These are phyloP conservation scores for Zaprionus lachaisei DNA, from an alignment of 1,140 invertebrate species.

Conservation along the genomic window DNA sequence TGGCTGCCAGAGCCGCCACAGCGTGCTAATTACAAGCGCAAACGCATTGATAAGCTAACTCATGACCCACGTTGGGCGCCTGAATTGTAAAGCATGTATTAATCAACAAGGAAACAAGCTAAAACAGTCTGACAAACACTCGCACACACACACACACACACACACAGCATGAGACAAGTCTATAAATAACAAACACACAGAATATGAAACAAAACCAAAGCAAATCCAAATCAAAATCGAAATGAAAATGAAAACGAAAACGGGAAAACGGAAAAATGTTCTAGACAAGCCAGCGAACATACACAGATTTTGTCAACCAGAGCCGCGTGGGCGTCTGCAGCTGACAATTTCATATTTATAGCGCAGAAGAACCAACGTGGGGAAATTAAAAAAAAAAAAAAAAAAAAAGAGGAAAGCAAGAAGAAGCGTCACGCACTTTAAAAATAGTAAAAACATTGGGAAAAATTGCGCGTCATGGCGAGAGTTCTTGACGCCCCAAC, in stretches of 20 bases:
- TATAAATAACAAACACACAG: constrained; percentile 64
- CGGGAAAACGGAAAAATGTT: neutral
- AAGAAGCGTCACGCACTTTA: constrained; percentile 21
- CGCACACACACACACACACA: constrained; percentile 71
- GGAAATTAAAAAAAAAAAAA: constrained; percentile 11
- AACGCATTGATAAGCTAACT: constrained; percentile 27
- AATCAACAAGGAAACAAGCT: constrained; percentile 73
- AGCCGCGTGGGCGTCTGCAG: constrained; percentile 76
- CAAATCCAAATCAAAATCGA: constrained; percentile 55
- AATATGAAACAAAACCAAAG: constrained; percentile 23
- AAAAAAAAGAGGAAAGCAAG: neutral
- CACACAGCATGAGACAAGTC: constrained; percentile 82
- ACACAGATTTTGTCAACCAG: constrained; percentile 55
- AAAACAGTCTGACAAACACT: neutral
- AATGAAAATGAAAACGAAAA: constrained; percentile 28
- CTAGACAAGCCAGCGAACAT: neutral
- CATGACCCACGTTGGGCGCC: neutral
- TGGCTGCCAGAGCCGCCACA: constrained; percentile 29
- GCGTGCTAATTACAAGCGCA: constrained; percentile 54
- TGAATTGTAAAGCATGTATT: constrained; percentile 72
- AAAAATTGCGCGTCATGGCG: constrained; percentile 57
- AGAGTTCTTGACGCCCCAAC: constrained; percentile 36
- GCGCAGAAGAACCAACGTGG: constrained; percentile 24
- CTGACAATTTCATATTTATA: constrained; percentile 80
- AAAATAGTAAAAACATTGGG: constrained; percentile 34